Conservation (phyloP, 2,797 vertebrate genomes). For the Acipenser ruthenus region DNA sequence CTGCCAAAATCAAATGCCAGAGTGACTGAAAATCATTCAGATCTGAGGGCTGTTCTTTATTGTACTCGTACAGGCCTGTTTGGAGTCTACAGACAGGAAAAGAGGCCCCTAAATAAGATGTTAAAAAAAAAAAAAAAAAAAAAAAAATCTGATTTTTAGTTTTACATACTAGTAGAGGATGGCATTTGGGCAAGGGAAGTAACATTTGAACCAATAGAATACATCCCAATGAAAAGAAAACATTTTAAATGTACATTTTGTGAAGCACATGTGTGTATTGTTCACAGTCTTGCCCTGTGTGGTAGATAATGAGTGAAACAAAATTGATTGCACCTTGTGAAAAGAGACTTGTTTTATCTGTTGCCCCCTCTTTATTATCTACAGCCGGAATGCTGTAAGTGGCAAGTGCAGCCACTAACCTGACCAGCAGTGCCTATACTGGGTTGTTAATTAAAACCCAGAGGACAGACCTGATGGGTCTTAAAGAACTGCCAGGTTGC, state of each 20-base stretch:
- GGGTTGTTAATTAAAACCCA: slow-evolving; percentile 55
- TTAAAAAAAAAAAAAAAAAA: too few species aligned
- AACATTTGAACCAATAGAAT: too few species aligned
- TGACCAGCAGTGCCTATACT: slow-evolving; percentile 43
- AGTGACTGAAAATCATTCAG: slow-evolving; percentile 6
- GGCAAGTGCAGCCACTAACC: slow-evolving; percentile 46
- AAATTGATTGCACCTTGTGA: neutral
- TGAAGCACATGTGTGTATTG: too few species aligned
- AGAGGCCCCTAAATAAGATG: too few species aligned
- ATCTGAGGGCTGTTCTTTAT: neutral
- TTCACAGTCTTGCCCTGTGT: too few species aligned
- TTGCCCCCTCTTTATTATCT: slow-evolving; percentile 42
- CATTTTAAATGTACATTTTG: too few species aligned
- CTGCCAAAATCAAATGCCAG: slow-evolving; percentile 63
- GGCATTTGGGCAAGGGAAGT: too few species aligned
- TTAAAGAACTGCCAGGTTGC: slow-evolving; percentile 39
- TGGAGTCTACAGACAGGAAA: too few species aligned
- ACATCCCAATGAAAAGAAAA: too few species aligned
- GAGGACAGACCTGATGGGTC: slow-evolving; percentile 43
- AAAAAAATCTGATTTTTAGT: too few species aligned
- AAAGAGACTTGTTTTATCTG: slow-evolving; percentile 28
- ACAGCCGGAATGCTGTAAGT: slow-evolving; percentile 39
- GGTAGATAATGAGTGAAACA: neutral
- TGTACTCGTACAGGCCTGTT: too few species aligned
- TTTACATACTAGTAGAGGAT: too few species aligned